A percentile compares a stretch with the other conserved stretches of the same genome.
Evolutionary conservation across 2,888 invertebrate species (phyloP).

Genomic region (Agrochola lota): DNA sequence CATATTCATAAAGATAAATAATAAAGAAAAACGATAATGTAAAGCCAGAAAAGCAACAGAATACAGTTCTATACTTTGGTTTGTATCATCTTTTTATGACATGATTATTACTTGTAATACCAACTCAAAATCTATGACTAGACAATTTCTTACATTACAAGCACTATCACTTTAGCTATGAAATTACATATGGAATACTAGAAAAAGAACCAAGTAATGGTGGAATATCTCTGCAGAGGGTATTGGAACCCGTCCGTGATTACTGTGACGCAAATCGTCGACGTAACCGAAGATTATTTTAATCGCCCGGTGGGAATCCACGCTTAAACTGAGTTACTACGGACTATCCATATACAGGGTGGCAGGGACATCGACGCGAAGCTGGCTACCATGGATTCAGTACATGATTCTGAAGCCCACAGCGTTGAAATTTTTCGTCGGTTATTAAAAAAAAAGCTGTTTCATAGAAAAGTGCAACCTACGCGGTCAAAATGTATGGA

Average conservation of each 20-base stretch:
- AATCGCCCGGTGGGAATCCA: conserved; percentile 47
- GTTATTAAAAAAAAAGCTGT: too few species aligned
- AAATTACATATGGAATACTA: conserved; percentile 47
- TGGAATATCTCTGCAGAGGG: conserved; percentile 23
- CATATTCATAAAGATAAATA: neutral
- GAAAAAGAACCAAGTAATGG: conserved; percentile 51
- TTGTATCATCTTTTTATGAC: conserved; percentile 25
- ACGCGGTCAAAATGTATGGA: too few species aligned
- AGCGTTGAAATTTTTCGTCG: too few species aligned
- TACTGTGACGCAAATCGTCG: conserved; percentile 57
- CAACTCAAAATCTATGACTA: conserved; percentile 50
- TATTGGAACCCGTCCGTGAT: conserved; percentile 46
- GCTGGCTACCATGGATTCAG: too few species aligned
- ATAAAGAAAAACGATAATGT: neutral
- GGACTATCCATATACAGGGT: neutral
- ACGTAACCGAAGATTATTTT: conserved; percentile 62
- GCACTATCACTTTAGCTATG: conserved; percentile 37
- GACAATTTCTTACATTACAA: conserved; percentile 36
- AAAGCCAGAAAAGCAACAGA: neutral
- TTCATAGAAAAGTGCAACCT: too few species aligned
- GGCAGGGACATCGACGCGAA: too few species aligned
- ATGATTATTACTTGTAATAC: conserved; percentile 33
- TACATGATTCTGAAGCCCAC: too few species aligned
- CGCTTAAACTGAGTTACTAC: conserved; percentile 14
- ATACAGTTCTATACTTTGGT: neutral